Conservation (phyloP, 2,888 invertebrate genomes). For the Drosophila leonis region DNA sequence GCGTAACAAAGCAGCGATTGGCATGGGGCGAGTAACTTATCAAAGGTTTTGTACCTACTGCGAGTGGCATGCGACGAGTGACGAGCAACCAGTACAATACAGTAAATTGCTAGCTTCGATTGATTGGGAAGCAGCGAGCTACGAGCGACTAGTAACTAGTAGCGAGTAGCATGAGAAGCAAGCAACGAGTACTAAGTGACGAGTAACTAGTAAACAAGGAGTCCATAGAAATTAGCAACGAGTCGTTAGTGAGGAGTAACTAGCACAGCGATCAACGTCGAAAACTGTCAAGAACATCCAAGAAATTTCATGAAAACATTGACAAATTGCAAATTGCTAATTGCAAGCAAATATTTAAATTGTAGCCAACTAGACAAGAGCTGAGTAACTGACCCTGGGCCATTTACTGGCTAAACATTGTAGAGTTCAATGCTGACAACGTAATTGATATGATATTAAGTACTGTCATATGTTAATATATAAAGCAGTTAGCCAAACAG, state of each 20-base stretch:
- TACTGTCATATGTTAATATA: constrained; percentile 7
- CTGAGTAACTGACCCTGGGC: neutral
- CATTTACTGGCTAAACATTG: neutral
- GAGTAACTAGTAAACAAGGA: too few species aligned
- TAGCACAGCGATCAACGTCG: neutral
- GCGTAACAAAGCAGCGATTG: neutral
- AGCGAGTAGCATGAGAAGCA: neutral
- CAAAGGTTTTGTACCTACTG: neutral
- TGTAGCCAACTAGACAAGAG: neutral
- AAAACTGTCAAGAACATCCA: rapidly evolving
- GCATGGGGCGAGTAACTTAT: too few species aligned
- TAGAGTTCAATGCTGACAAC: constrained; percentile 1
- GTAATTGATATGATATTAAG: constrained; percentile 13
- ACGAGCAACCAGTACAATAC: neutral
- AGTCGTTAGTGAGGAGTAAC: neutral
- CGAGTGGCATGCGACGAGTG: neutral
- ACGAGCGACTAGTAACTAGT: neutral
- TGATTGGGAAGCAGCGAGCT: neutral
- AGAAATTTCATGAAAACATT: neutral
- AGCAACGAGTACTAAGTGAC: neutral
- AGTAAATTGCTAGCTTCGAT: too few species aligned
- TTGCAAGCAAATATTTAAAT: constrained; percentile 2
- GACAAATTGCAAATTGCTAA: neutral
- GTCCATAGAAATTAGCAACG: too few species aligned
- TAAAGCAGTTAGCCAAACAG: neutral